These are phyloP conservation scores for Spinus pinus DNA, from an alignment of 2,797 vertebrate genomes.

Conservation along the genomic window DNA sequence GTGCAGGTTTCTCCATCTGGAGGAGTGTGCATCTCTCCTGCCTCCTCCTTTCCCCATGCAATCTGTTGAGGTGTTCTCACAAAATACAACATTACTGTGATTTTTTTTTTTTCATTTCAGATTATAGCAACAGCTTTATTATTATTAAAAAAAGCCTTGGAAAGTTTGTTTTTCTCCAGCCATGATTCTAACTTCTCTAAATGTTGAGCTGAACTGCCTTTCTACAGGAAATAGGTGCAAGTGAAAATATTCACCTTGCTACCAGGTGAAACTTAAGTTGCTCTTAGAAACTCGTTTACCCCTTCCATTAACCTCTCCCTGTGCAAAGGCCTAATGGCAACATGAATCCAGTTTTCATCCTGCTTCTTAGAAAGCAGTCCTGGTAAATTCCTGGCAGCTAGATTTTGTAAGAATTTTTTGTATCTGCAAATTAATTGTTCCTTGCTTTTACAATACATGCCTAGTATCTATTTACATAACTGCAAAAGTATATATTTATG, in stretches of 20 bases:
- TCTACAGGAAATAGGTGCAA: background rate
- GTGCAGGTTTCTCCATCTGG: background rate
- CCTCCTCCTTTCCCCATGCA: background rate
- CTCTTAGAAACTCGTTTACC: background rate
- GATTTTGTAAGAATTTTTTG: background rate
- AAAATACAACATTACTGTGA: background rate
- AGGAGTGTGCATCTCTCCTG: background rate
- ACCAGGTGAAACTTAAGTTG: background rate
- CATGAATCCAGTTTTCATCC: background rate
- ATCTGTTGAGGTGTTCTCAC: background rate
- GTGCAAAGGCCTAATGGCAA: background rate
- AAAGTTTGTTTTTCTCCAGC: background rate
- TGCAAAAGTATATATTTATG: conserved; percentile 1
- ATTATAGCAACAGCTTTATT: background rate
- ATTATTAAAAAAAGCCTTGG: background rate
- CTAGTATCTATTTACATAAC: conserved; percentile 14
- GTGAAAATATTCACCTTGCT: background rate
- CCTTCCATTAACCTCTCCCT: background rate
- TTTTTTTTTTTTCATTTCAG: background rate
- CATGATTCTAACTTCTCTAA: background rate
- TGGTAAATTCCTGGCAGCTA: conserved; percentile 16
- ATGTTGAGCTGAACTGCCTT: background rate
- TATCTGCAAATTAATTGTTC: background rate
- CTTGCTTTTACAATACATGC: background rate
- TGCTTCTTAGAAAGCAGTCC: background rate